Evolutionary conservation across 2,797 vertebrate species (phyloP).

Genomic region (Odontamblyopus lacepedii): DNA sequence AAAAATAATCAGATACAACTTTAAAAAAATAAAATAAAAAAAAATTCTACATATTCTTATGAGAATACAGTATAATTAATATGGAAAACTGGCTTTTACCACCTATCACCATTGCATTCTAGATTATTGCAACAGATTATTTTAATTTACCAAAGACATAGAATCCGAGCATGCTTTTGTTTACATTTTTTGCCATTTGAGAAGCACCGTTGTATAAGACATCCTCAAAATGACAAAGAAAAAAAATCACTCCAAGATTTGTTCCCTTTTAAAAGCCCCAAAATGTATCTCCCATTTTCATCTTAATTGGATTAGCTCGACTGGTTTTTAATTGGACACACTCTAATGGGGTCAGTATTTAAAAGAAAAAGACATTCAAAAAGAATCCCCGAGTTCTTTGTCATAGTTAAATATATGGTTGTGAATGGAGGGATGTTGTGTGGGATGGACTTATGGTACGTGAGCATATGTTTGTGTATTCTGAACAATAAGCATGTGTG

Average conservation of each 20-base stretch:
- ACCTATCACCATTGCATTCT: too few species aligned
- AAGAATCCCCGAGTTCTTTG: background rate
- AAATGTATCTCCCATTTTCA: conserved; percentile 15
- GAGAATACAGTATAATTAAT: too few species aligned
- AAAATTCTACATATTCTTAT: too few species aligned
- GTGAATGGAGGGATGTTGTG: background rate
- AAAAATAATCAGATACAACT: too few species aligned
- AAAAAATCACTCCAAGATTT: background rate
- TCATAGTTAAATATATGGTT: background rate
- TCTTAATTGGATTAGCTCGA: conserved; percentile 31
- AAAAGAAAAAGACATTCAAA: background rate
- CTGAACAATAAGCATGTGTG: background rate
- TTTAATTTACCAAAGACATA: too few species aligned
- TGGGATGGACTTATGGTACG: background rate
- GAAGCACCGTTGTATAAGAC: background rate
- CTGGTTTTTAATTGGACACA: conserved; percentile 24
- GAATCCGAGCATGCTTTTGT: too few species aligned
- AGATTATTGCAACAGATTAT: too few species aligned
- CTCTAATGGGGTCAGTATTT: conserved; percentile 5
- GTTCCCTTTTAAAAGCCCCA: background rate
- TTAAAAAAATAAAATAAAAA: too few species aligned
- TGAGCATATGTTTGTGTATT: background rate
- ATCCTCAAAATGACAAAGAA: background rate
- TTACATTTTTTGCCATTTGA: background rate
- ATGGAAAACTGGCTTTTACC: too few species aligned